phyloP scores from a whole-genome alignment of 2,888 invertebrate genomes.

The Meghimatium bilineatum region DNA sequence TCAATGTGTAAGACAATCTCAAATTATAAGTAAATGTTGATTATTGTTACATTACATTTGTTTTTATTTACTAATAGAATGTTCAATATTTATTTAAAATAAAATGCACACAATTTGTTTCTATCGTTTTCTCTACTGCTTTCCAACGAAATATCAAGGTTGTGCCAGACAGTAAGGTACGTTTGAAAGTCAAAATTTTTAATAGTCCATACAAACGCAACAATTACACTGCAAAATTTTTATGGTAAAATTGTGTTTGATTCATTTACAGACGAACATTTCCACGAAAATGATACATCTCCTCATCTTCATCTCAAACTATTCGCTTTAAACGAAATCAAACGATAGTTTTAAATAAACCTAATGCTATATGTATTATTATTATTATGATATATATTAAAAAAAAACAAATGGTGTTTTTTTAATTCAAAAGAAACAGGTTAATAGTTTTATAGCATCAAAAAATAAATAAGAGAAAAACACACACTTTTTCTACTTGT shows the following conservation, averaged over 20 bases:
- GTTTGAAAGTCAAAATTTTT: neutral
- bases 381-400: no score
- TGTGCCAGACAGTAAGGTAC: constrained; percentile 39
- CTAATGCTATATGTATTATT: no score
- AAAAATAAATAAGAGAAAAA: no score
- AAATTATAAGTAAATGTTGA: neutral
- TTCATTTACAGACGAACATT: neutral
- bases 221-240: neutral
- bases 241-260: neutral
- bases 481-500: no score
- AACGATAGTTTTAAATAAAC: neutral
- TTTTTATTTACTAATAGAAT: neutral
- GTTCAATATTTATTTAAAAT: neutral
- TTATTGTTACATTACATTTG: neutral
- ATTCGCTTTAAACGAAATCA: neutral
- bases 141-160: constrained; percentile 2
- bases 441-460: no score
- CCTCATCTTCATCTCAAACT: neutral
- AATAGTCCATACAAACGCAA: neutral
- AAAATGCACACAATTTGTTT: neutral
- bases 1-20: no score
- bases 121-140: neutral
- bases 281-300: neutral
- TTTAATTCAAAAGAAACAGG: no score
- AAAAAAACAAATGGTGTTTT: no score